Percentiles rank a stretch among this genome's conserved stretches.
These are phyloP conservation scores for Entomobrya proxima DNA, from an alignment of 2,888 invertebrate species.

Conservation along the genomic window DNA sequence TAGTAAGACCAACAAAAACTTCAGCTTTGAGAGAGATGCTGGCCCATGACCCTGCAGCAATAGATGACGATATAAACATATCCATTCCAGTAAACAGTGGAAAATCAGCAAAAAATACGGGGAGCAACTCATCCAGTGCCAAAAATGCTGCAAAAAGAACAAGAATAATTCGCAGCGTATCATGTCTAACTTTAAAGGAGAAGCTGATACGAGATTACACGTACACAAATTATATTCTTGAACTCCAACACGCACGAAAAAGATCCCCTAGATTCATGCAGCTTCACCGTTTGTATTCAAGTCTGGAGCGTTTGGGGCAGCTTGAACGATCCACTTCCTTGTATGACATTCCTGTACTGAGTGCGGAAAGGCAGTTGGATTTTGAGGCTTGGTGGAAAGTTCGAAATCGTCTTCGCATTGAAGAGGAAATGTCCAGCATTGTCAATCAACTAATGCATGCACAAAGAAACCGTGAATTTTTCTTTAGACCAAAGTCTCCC, in stretches of 20 bases:
- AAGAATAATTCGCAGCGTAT: constrained; percentile 66
- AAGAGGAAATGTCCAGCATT: constrained; percentile 87
- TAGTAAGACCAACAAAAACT: constrained; percentile 70
- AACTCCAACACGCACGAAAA: constrained; percentile 82
- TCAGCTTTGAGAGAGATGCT: constrained; percentile 70
- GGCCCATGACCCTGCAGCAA: constrained; percentile 21
- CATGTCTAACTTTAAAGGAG: constrained; percentile 72
- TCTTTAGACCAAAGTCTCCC: constrained; percentile 87
- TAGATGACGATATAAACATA: background rate
- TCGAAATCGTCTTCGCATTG: constrained; percentile 87
- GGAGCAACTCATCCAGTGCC: background rate
- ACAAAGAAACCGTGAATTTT: constrained; percentile 89
- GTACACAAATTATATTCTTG: constrained; percentile 80
- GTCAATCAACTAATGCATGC: constrained; percentile 87
- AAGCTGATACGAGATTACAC: constrained; percentile 72
- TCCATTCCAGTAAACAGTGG: background rate
- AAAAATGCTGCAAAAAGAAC: background rate
- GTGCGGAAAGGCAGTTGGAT: constrained; percentile 89
- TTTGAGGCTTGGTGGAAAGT: constrained; percentile 92
- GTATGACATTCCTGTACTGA: constrained; percentile 80
- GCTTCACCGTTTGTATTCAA: constrained; percentile 89
- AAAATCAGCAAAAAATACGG: background rate
- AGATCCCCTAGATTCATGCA: constrained; percentile 90
- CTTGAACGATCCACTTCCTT: constrained; percentile 83
- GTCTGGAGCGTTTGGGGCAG: constrained; percentile 89